These are phyloP conservation scores for Scaptodrosophila lebanonensis DNA, from an alignment of 1,140 invertebrate species.

Conservation along the genomic window DNA sequence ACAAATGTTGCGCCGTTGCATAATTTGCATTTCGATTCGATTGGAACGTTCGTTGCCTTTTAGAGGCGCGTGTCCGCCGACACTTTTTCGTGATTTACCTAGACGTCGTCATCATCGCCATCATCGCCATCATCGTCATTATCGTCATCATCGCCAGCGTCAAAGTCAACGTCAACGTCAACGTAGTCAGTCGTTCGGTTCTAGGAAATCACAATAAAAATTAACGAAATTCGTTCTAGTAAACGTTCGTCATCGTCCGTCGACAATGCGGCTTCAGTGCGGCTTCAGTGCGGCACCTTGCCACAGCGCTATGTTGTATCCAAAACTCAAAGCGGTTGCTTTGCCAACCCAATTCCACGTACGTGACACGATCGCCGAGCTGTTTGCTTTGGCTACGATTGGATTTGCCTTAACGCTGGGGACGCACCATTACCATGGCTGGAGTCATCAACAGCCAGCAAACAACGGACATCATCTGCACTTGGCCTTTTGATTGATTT, in stretches of 20 bases:
- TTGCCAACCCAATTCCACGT: slow-evolving; percentile 69
- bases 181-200: slow-evolving; percentile 53
- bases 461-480: neutral
- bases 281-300: neutral
- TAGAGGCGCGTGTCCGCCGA: slow-evolving; percentile 74
- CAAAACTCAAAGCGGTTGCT: slow-evolving; percentile 1
- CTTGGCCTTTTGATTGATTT: slow-evolving; percentile 43
- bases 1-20: slow-evolving; percentile 54
- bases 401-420: slow-evolving; percentile 17
- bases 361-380: slow-evolving; percentile 57
- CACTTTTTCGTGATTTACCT: slow-evolving; percentile 74
- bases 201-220: slow-evolving; percentile 76
- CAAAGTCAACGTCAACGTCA: slow-evolving; percentile 1
- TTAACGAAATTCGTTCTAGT: slow-evolving; percentile 73
- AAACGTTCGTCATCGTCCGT: slow-evolving; percentile 54
- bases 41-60: slow-evolving; percentile 58
- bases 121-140: slow-evolving; percentile 5
- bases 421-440: neutral
- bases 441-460: neutral
- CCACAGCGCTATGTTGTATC: no score
- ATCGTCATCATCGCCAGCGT: slow-evolving; percentile 1
- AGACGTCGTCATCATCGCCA: slow-evolving; percentile 10
- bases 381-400: slow-evolving; percentile 37
- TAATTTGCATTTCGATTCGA: slow-evolving; percentile 76
- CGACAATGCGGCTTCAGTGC: no score